Evolutionary conservation across 2,888 invertebrate genomes (phyloP), one percentile per base, ranked within the genome.

Genomic region (Chalcosyrphus nemorum): DNA sequence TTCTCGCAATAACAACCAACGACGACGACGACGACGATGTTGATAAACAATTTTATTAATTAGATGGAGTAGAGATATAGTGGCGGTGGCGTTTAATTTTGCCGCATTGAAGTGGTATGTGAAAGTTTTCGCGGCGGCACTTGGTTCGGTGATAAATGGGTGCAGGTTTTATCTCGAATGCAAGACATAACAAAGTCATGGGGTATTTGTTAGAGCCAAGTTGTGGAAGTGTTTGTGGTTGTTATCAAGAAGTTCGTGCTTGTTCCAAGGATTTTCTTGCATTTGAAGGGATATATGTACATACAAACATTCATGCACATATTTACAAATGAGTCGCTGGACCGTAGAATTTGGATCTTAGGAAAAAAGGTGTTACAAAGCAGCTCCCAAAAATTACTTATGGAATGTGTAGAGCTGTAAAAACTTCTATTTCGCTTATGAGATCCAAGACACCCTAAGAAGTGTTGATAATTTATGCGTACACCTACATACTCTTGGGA

Each of bases 21-120:
- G n/a, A n/a, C n/a, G n/a, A 15, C 72, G 27, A 24, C 38, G 13
- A 63, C 52, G 54, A 54, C 63, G 63, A 56, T 77, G 68, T 61
- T 70, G 70, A 77, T 77, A 77, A 68, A 56, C 54, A 77, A 77
- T 77, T 77, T 77, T 77, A 77, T 77, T 77, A 76, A 76, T 76
- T 76, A 68, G 76, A 75, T 75, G 56, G 29, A 76, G 66, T 21
- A 2, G 59, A 24, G 76, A 59, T 59, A 77, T 21, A 21, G 15
- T 19, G 50, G 29, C 27, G 24, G 68, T 35, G 27, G 41, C 59
- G 50, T 57, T 68, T 75, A 24, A 59, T 50, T 66, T 66, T 59
- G 17, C 54, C 41, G 52, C 45, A 35, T 13, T 41, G n/a, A 32
- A 41, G 35, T 68, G 68, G 70, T 59, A 77, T 61, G 76, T 77